Conservation (phyloP, 2,113 vertebrate genomes). For the Indicator maculatus region DNA sequence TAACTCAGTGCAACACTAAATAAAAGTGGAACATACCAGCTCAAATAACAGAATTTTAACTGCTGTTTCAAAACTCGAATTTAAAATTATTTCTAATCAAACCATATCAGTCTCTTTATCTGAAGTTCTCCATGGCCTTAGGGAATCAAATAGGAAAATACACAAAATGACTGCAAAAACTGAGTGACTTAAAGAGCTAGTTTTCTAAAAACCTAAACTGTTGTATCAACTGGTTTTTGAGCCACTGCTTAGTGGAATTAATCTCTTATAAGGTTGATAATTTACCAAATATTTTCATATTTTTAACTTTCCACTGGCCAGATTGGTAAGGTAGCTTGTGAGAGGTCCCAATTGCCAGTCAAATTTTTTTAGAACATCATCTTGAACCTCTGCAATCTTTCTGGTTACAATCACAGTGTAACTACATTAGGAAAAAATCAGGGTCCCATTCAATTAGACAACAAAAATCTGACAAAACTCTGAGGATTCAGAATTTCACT, state of each 20-base stretch:
- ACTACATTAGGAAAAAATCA: background rate
- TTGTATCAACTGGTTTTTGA: background rate
- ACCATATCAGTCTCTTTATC: background rate
- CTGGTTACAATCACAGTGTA: background rate
- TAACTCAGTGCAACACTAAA: background rate
- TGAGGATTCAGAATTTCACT: background rate
- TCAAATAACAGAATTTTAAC: background rate
- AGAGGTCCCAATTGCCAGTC: background rate
- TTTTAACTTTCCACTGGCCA: background rate
- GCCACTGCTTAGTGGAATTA: background rate
- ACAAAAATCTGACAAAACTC: background rate
- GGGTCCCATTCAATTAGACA: background rate
- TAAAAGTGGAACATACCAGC: background rate
- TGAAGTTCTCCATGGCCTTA: background rate
- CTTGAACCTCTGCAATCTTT: background rate
- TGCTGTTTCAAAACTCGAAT: background rate
- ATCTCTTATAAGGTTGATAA: background rate
- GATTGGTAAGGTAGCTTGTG: background rate
- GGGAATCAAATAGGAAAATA: background rate
- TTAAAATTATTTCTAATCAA: background rate
- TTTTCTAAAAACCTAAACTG: background rate
- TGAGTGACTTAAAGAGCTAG: background rate
- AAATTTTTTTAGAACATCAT: background rate
- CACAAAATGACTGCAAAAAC: background rate
- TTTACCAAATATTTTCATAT: background rate